Evolutionary conservation across 2,888 invertebrate species (phyloP).

Genomic region (Orthosia gracilis): DNA sequence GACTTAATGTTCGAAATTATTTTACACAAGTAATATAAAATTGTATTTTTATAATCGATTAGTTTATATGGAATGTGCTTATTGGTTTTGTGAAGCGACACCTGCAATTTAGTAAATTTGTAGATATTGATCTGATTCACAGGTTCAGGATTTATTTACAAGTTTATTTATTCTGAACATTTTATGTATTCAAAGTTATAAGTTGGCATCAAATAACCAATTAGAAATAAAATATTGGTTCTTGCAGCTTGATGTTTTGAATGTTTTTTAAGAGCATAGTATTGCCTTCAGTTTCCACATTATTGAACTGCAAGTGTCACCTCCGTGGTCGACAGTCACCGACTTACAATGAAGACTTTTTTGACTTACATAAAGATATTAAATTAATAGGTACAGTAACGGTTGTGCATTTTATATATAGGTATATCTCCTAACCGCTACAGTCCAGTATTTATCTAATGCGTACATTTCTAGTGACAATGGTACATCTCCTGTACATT

Average conservation of each 20-base stretch:
- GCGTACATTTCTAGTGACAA: conserved; percentile 81
- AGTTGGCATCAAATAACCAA: not conserved
- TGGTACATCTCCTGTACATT: conserved; percentile 77
- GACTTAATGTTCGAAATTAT: conserved; percentile 64
- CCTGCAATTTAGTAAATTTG: conserved; percentile 43
- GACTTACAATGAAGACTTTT: conserved; percentile 74
- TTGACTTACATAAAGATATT: conserved; percentile 75
- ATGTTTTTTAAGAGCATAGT: too few species aligned
- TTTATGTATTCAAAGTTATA: not conserved
- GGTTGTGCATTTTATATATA: conserved; percentile 82
- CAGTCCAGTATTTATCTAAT: conserved; percentile 78
- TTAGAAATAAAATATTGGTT: not conserved
- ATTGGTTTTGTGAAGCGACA: conserved; percentile 42
- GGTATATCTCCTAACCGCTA: conserved; percentile 79
- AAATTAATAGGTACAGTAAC: conserved; percentile 74
- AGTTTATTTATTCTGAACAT: conserved; percentile 2
- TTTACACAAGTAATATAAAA: conserved; percentile 63
- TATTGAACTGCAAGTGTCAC: conserved; percentile 47
- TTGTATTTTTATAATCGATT: conserved; percentile 62
- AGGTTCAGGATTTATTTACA: conserved; percentile 15
- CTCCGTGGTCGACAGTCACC: conserved; percentile 47
- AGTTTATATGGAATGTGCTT: conserved; percentile 67
- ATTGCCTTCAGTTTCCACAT: not conserved
- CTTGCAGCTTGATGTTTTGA: not conserved
- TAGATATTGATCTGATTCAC: not conserved